Conservation (phyloP, 1,140 invertebrate species). For the Drosophila nigromelanica region DNA sequence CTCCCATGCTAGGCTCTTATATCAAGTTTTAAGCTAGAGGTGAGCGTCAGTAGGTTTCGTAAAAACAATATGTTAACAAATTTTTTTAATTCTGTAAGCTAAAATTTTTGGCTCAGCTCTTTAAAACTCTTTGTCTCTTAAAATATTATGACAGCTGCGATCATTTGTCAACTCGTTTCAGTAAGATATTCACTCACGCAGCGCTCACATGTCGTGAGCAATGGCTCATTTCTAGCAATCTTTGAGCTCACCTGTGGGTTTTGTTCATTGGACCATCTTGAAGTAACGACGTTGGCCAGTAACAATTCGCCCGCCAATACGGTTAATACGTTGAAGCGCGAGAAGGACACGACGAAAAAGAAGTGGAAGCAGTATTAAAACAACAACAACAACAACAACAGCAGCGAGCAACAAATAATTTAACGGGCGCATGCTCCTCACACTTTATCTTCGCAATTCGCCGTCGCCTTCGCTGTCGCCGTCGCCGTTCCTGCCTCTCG, state of each 20-base stretch:
- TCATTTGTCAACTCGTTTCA: background rate
- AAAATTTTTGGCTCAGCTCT: background rate
- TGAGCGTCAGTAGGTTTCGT: background rate
- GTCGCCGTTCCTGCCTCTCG: slow-evolving; percentile 9
- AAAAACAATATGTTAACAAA: no score
- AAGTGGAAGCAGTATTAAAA: slow-evolving; percentile 26
- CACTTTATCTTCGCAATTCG: slow-evolving; percentile 44
- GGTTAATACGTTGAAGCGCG: slow-evolving; percentile 63
- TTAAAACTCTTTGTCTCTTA: background rate
- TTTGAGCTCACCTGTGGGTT: slow-evolving; percentile 45
- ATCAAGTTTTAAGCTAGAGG: slow-evolving; percentile 31
- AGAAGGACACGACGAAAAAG: slow-evolving; percentile 22
- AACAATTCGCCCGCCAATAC: slow-evolving; percentile 74
- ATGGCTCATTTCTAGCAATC: slow-evolving; percentile 24
- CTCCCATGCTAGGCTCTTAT: slow-evolving; percentile 10
- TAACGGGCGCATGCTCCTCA: slow-evolving; percentile 48
- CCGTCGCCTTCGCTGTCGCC: slow-evolving; percentile 7
- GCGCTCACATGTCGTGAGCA: background rate
- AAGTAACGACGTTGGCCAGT: slow-evolving; percentile 52
- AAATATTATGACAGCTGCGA: background rate
- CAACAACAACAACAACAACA: slow-evolving; percentile 19
- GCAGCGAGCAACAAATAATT: slow-evolving; percentile 10
- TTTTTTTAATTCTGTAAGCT: no score
- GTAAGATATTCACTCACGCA: slow-evolving; percentile 11
- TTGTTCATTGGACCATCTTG: slow-evolving; percentile 30